Conservation (phyloP, 2,113 vertebrate species). For the Corythornis madagascariensis region DNA sequence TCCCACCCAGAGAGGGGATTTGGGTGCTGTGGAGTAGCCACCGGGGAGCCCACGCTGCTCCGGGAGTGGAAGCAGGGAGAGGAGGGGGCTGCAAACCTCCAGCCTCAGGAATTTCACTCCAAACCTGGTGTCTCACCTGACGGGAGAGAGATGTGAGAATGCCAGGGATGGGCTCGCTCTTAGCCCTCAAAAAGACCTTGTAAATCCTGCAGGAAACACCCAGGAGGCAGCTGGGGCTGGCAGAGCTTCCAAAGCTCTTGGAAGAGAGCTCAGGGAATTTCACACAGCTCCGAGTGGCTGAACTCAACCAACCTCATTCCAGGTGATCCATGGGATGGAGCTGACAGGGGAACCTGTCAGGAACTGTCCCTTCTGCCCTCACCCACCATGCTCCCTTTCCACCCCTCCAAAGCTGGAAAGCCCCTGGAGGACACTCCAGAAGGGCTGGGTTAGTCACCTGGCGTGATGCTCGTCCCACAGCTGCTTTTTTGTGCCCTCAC, state of each 20-base stretch:
- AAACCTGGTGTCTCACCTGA: not conserved
- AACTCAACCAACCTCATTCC: not conserved
- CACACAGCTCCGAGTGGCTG: not conserved
- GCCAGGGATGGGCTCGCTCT: not conserved
- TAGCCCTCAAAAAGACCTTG: not conserved
- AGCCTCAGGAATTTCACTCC: not conserved
- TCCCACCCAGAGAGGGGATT: accelerated
- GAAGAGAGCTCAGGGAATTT: not conserved
- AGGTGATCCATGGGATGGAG: not conserved
- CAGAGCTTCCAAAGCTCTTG: not conserved
- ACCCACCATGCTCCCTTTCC: accelerated
- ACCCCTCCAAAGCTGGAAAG: not conserved
- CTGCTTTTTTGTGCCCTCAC: not conserved
- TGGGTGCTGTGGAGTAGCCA: accelerated
- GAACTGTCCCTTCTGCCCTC: not conserved
- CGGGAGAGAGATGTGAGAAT: not conserved
- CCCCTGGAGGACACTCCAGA: not conserved
- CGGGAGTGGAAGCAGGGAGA: not conserved
- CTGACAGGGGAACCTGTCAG: not conserved
- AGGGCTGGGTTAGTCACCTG: not conserved
- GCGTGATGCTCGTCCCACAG: not conserved
- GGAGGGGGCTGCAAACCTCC: not conserved
- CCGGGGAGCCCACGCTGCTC: not conserved
- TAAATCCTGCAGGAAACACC: not conserved
- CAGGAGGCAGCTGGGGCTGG: not conserved